phyloP scores from a whole-genome alignment of 2,113 vertebrate species.

The Equus quagga region DNA sequence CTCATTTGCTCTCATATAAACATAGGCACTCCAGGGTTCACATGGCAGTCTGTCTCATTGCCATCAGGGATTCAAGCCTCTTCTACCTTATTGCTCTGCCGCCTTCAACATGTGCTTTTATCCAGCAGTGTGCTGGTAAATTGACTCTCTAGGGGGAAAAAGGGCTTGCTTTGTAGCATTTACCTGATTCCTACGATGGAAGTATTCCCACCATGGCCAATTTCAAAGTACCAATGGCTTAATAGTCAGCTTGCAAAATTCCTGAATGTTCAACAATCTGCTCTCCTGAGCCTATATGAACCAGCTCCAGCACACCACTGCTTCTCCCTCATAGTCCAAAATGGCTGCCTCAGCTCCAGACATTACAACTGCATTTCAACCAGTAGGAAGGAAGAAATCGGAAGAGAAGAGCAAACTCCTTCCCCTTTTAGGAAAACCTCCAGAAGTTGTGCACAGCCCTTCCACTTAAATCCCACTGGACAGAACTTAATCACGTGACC shows the following conservation, averaged over 20 bases:
- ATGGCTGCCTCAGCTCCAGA: neutral
- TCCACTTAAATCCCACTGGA: neutral
- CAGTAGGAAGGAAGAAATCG: neutral
- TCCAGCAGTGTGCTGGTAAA: neutral
- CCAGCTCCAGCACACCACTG: neutral
- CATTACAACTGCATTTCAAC: neutral
- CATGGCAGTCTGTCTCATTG: neutral
- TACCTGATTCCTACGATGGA: neutral
- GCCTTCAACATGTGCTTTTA: neutral
- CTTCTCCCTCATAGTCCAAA: neutral
- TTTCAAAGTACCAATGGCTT: slow-evolving; percentile 43
- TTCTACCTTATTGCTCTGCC: neutral
- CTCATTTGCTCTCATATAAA: neutral
- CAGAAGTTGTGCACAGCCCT: neutral
- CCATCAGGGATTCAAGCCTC: neutral
- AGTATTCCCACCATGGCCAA: neutral
- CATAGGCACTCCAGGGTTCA: neutral
- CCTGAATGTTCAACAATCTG: neutral
- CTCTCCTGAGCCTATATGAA: neutral
- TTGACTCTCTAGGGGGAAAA: neutral
- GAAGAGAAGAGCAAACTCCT: neutral
- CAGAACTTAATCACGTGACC: neutral
- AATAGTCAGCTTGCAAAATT: slow-evolving; percentile 14
- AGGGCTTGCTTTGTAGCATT: neutral
- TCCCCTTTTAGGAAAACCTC: neutral